Evolutionary conservation across 2,888 invertebrate species (phyloP).

Genomic region (Aphidius colemani): DNA sequence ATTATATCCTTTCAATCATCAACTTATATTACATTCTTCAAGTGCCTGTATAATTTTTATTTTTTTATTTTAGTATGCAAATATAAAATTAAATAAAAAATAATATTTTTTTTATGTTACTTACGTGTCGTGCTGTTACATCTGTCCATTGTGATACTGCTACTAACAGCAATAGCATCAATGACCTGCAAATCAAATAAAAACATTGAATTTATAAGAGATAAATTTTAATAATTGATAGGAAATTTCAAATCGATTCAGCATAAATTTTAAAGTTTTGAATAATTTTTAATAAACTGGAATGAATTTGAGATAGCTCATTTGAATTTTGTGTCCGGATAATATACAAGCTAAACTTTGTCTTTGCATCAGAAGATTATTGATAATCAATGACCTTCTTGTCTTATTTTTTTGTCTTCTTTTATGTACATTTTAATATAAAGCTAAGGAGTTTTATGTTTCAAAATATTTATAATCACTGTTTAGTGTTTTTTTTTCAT

Average conservation of each 20-base stretch:
- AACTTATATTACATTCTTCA: too few relatives aligned
- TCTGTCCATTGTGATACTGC: constrained; percentile 63
- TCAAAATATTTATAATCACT: too few relatives aligned
- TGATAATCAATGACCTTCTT: too few relatives aligned
- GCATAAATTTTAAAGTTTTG: neutral
- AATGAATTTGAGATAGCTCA: neutral
- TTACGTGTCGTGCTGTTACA: constrained; percentile 67
- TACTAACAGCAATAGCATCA: constrained; percentile 66
- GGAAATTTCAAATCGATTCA: neutral
- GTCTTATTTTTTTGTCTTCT: too few relatives aligned
- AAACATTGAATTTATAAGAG: neutral
- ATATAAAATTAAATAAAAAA: constrained; percentile 3
- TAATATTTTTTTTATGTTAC: constrained; percentile 53
- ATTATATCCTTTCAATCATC: too few relatives aligned
- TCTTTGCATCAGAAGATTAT: too few relatives aligned
- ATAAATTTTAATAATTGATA: too few relatives aligned
- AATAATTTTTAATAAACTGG: neutral
- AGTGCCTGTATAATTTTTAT: too few relatives aligned
- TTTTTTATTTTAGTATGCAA: neutral
- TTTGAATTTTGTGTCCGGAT: neutral
- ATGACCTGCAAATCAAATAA: constrained; percentile 64
- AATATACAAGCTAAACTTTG: too few relatives aligned
- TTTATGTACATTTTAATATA: too few relatives aligned
- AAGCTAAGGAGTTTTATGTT: too few relatives aligned
- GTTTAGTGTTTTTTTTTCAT: too few relatives aligned